Percentiles rank a stretch among this genome's conserved stretches.
phyloP scores from a whole-genome alignment of 2,888 invertebrate genomes.

The Lycocerus yunnanus region DNA sequence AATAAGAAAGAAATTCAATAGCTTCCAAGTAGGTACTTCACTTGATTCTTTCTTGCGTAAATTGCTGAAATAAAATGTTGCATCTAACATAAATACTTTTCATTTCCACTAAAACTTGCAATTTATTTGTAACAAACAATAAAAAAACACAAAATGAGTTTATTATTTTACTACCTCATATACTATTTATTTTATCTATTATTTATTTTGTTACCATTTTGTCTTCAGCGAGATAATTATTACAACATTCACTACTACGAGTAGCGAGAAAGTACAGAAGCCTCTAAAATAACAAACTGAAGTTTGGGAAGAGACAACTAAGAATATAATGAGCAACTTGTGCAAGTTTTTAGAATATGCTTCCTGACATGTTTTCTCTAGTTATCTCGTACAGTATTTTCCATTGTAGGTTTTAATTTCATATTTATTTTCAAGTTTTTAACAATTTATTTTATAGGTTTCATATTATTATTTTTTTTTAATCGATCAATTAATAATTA shows the following conservation, averaged over 20 bases:
- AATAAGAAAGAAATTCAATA: constrained; percentile 20
- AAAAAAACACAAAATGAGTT: background rate
- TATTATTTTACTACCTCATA: background rate
- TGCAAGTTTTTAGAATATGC: background rate
- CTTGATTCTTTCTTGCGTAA: constrained; percentile 12
- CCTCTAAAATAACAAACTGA: background rate
- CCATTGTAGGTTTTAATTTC: background rate
- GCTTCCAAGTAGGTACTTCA: constrained; percentile 7
- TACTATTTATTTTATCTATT: background rate
- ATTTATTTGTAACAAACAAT: background rate
- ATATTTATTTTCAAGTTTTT: background rate
- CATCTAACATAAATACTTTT: constrained; percentile 2
- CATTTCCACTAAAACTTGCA: background rate
- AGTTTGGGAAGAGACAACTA: background rate
- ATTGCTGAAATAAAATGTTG: constrained; percentile 6
- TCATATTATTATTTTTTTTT: no score
- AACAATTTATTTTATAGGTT: no score
- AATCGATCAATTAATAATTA: no score
- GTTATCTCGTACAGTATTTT: background rate
- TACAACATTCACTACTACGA: background rate
- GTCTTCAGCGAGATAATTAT: background rate
- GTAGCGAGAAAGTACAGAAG: background rate
- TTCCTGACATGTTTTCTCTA: background rate
- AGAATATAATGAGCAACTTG: background rate
- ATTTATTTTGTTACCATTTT: background rate